Base-by-base conservation (phyloP, 1,140 invertebrate species). In the Sesamia nonagrioides region DNA sequence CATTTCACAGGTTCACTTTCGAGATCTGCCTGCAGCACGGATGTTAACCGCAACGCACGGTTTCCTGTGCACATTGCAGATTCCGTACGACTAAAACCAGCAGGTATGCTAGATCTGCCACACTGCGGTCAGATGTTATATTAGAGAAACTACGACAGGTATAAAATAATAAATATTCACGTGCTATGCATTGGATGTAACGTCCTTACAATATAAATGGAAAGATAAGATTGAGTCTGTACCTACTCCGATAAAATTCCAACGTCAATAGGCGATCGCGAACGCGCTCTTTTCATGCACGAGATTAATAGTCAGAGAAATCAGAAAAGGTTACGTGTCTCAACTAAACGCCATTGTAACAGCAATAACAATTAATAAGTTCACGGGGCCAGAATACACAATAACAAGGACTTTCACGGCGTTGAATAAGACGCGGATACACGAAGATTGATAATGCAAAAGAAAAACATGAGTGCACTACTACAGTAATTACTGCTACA, bases 1-100 rank as follows among this genome's bases (percentile, higher is more conserved):
- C 89, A 94, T 94, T 91, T 94, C 88, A 87, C 90, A 89, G 88
- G 89, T 92, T 93, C 88, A 85, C 91, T 92, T 93, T 93, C 92
- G 81, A 90, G 89, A 91, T 88, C 83, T 81, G 76, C 82, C 85
- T 82, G 81, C 78, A 82, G 84, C 83, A 84, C 84, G 87, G 85
- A 89, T 88, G 84, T 82, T 84, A 88, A 92, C 89, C 90, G 84
- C 91, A 92, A 83, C 75, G 77, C 78, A 81, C 82, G 71, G 72
- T 84, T 87, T 84, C 82, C 83, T 86, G 79, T 76, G 73, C 71
- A 78, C 71, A 75, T 77, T 75, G 81, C 81, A 82, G 84, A 91
- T 86, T 89, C 83, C 85, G 78, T 74, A 60, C 54, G 6, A 88
- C 84, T 84, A 79, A 42, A 58, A n/a, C 17, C 54, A 45, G 8